These are phyloP conservation scores for Tenualosa thibaudeaui DNA, from an alignment of 2,797 vertebrate species.

Conservation along the genomic window DNA sequence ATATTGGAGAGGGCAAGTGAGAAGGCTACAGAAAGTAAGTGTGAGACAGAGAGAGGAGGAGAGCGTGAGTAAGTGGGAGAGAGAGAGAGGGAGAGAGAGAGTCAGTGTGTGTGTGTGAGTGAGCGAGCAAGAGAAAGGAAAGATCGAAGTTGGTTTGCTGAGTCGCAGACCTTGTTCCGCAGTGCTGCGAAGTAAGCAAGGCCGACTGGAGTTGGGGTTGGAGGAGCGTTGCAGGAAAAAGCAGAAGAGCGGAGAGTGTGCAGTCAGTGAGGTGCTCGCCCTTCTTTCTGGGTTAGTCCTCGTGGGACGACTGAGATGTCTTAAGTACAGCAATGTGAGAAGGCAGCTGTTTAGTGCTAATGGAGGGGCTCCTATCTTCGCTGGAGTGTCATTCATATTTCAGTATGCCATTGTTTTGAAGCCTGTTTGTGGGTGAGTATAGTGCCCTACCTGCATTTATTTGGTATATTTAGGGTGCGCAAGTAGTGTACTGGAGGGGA, in stretches of 20 bases:
- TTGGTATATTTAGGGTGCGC: background rate
- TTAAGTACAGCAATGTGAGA: background rate
- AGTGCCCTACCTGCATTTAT: background rate
- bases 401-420: background rate
- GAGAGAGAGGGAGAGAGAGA: background rate
- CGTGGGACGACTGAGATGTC: background rate
- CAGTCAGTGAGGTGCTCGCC: background rate
- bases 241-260: constrained; percentile 26
- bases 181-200: constrained; percentile 23
- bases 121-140: constrained; percentile 20
- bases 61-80: background rate
- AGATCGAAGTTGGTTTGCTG: constrained; percentile 30
- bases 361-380: background rate
- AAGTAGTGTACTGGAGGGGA: background rate
- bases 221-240: constrained; percentile 30
- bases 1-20: background rate
- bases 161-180: constrained; percentile 24
- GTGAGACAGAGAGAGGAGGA: background rate
- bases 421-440: constrained; percentile 25
- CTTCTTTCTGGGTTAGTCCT: background rate
- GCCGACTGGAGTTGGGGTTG: background rate
- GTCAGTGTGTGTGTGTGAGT: constrained; percentile 2
- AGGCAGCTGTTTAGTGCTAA: background rate
- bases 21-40: background rate
- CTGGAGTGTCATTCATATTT: constrained; percentile 17